A percentile compares a stretch with the other conserved stretches of the same genome.
Evolutionary conservation across 2,797 vertebrate species (phyloP).

Genomic region (Phoeniculus purpureus): DNA sequence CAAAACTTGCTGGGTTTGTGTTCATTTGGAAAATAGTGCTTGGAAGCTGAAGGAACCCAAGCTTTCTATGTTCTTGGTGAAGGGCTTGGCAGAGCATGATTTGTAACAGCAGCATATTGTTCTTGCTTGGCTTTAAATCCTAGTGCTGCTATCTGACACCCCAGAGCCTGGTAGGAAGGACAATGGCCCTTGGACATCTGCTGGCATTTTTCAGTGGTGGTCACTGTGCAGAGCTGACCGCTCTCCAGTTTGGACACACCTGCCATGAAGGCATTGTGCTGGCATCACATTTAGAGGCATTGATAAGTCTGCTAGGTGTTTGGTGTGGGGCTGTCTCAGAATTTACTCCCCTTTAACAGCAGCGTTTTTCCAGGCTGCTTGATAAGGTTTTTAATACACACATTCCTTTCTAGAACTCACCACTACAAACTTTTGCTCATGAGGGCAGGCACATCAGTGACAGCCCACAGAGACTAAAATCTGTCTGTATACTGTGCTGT

Average conservation of each 20-base stretch:
- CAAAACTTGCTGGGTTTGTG: background rate
- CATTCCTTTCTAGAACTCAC: background rate
- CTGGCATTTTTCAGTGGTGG: background rate
- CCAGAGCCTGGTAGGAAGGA: background rate
- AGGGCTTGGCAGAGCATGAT: background rate
- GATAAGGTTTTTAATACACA: background rate
- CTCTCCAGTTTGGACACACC: background rate
- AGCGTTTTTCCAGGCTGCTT: background rate
- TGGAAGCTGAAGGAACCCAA: background rate
- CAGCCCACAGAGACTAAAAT: background rate
- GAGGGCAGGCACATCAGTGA: background rate
- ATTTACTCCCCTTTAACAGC: background rate
- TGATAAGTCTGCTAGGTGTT: background rate
- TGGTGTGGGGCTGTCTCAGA: background rate
- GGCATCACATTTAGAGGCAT: background rate
- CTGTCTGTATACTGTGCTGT: background rate
- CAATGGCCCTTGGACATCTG: rapidly evolving
- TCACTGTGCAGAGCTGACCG: background rate
- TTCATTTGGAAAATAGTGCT: background rate
- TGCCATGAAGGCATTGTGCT: rapidly evolving
- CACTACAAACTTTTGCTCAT: background rate
- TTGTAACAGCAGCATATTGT: background rate
- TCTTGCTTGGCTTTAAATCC: conserved; percentile 17
- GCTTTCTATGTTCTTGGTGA: background rate
- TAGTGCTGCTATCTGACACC: background rate